Base-by-base conservation (phyloP, 2,888 invertebrate species). In the Andrena bucephala region DNA sequence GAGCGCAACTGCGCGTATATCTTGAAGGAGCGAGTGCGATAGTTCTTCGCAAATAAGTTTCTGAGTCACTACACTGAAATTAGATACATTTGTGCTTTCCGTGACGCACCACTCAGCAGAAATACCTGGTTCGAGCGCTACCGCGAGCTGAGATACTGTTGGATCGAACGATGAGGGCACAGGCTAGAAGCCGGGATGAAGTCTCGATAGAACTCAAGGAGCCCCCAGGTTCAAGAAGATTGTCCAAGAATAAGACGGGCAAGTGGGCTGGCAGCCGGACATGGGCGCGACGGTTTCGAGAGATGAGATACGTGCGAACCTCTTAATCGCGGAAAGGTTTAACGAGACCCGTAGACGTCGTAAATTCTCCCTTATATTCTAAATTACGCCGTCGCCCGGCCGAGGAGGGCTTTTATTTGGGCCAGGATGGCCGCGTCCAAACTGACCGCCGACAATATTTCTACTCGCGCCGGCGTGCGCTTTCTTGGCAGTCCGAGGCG, bases 341-440 rank as follows among this genome's bases (percentile, higher is more conserved):
- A 83, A 81, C 83, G 76, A 83, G 81, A 71, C 77, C 57, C 77
- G 76, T 65, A 83, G 83, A 83, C 81, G 81, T 52, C 81, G 77
- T 81, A 81, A 83, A 83, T 83, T 83, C 81, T 81, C 72, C 59
- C 77, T 77, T 81, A 77, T 77, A 52, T 83, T 83, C 81, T 71
- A 62, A 83, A 83, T 83, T 77, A 83, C 62, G 67, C 42, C 48
- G 62, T 20, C n/a, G 57, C 63, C 13, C 57, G 36, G 69, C 29
- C 66, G 60, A 8, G 31, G 50, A 10, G 24, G n/a, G 50, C 66
- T 57, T 76, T 68, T 68, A 71, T 76, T 81, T 54, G 72, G 52
- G 33, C 52, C 16, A 42, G 42, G 42, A 66, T n/a, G 48, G 33
- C 10, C 68, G 72, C 57, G 69, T 52, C 20, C 27, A 70, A 82